Base-by-base conservation (phyloP, 2,888 invertebrate species). In the Ormyrus thymus region DNA sequence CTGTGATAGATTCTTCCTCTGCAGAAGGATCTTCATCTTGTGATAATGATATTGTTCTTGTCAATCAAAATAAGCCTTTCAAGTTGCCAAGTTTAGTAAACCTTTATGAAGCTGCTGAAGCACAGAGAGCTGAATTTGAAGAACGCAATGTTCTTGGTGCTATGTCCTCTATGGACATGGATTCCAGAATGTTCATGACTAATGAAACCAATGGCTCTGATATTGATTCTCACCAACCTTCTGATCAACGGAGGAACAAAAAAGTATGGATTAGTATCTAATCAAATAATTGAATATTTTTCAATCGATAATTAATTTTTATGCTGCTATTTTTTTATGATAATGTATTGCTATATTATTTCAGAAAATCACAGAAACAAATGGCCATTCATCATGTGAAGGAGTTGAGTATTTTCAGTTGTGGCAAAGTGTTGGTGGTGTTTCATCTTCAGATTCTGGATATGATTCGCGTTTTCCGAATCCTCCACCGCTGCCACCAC, bases 401-500 rank as follows among this genome's bases (percentile, higher is more conserved):
- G 86, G 87, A 50, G 87, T 87, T 51, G 89, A 89, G 79, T 90
- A 90, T 83, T 90, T 89, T 82, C 89, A 90, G 65, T 69, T 90
- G 7, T 90, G 90, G 90, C 86, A 89, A 15, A 90, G 90, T 79
- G 89, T 89, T 15, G 89, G 86, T 48, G 88, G 89, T n/a, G 83
- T 83, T 53, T 85, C 87, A 62, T 84, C 87, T 46, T 84, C 84
- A 29, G 87, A 88, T 78, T 84, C 86, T 76, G 81, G 85, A 48
- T 70, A 87, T 15, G 87, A 89, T 75, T 84, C 85, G 8, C 81
- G 87, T 6, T 88, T 88, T 76, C 86, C 88, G 69, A 87, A 87
- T 83, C 89, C 89, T 76, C 89, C 94, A 58, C 95, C 95, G 55
- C 89, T 95, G 83, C 95, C 95, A 62, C 95, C 95, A 51, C 92